Evolutionary conservation across 2,113 vertebrate species (phyloP), one percentile per base, ranked within the genome.

Genomic region (Oplegnathus fasciatus): DNA sequence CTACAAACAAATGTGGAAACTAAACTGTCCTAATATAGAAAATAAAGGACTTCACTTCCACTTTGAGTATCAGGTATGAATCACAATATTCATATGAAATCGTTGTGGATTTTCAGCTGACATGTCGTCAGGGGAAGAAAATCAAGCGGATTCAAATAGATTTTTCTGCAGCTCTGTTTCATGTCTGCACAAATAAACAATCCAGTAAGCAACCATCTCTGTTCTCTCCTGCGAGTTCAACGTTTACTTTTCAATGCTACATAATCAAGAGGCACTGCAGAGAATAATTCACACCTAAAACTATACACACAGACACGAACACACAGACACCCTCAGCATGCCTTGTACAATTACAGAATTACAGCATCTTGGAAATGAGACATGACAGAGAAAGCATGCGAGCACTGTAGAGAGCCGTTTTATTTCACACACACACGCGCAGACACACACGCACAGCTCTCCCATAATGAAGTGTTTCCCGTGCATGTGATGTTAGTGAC

Each of bases 291-390:
- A 75, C 66, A 89, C 40, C 46, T 69, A 26, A 70, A 42, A 57
- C 6, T 28, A 76, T 4, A 62, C 10, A 69, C 26, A 48, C 77
- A 60, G 34, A 74, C 40, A 71, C 26, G n/a, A n/a, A n/a, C n/a
- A 80, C 66, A 76, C 60, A 73, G 22, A 57, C 62, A 46, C 26
- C 15, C 30, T 60, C 74, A 61, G 20, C 65, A 74, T 64, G 75
- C 44, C 82, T 85, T 94, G 91, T 92, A 91, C 91, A 92, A 93
- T 95, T 93, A 93, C 88, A 88, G 88, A 93, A 87, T 93, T 90
- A 93, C 89, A 94, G 83, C 79, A 80, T 82, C 80, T 80, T 82
- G 91, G 86, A 94, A 92, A 95, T 94, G 86, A 91, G 91, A 95
- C 94, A 94, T 93, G 93, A 91, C 91, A 94, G 81, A 89, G 70